Base-by-base conservation (phyloP, 92 coral and sea anemone genomes). In the Anthopleura xanthogrammica region DNA sequence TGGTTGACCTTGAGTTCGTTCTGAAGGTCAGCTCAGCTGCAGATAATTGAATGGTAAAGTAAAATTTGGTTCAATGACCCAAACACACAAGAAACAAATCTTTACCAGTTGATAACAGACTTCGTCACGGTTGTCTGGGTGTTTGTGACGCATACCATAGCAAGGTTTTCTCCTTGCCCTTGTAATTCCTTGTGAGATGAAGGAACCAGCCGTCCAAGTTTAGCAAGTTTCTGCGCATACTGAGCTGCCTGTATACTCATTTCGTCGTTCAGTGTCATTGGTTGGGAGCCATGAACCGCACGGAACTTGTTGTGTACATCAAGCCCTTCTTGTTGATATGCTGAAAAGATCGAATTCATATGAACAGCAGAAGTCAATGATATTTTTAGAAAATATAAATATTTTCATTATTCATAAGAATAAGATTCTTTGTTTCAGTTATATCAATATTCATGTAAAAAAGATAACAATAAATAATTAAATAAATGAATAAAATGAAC, bases 161-260 rank as follows among this genome's bases (percentile, higher is more conserved):
- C 83, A 10, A 95, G 80, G 52, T 91, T 95, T 57, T 95, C 98
- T 16, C 94, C 98, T 88, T 95, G 94, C 56, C 77, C 81, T 7
- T 94, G 98, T 76, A 97, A 77, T 48, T 95, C 97, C 16, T 74
- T 85, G 41, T 90, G 89, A 48, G 92, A 86, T 7, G 98, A 95
- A 11, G 77, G 89, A 52, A 90, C 90, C 77, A 95, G 88, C 75
- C 93, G 64, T 52, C 91, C 98, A 77, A 83, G 76, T n/a, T 88
- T 89, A 22, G 94, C 92, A 41, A 95, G 72, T 77, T 82, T 90
- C 75, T 85, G 92, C 70, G 98, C 98, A 76, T 93, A 93, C 8
- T 88, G 89, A 4, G 88, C 66, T 13, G 98, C 92, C 40, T 85
- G 82, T 74, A 83, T 80, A 60, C 93, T 89, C 92, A 95, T 87